Evolutionary conservation across 2,888 invertebrate genomes (phyloP).

Genomic region (Hypsopygia costalis): DNA sequence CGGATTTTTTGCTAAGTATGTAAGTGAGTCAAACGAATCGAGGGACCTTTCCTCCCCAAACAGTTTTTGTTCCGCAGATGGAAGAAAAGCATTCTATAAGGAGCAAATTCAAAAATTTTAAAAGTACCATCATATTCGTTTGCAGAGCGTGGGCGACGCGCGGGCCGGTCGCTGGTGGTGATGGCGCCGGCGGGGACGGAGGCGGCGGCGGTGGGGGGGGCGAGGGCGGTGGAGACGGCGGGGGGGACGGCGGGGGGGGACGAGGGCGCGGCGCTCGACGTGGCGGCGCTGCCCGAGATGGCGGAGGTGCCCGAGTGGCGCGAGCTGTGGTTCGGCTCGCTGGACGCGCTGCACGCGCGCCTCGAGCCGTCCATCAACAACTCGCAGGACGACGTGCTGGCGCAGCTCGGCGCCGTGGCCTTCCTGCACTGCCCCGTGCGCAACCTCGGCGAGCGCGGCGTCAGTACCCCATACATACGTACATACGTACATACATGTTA

Average conservation of each 20-base stretch:
- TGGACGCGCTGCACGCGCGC: slow-evolving; percentile 50
- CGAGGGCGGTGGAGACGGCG: slow-evolving; percentile 14
- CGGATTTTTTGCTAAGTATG: too few relatives aligned
- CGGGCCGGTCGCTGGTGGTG: slow-evolving; percentile 14
- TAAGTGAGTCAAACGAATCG: too few relatives aligned
- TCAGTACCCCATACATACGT: not conserved
- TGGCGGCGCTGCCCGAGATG: slow-evolving; percentile 34
- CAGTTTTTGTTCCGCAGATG: too few relatives aligned
- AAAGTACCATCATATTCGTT: too few relatives aligned
- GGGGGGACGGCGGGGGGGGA: slow-evolving; percentile 14
- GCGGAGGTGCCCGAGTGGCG: slow-evolving; percentile 80
- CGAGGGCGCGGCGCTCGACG: slow-evolving; percentile 23
- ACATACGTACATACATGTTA: not conserved
- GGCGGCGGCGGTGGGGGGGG: slow-evolving; percentile 9
- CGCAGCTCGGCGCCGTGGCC: slow-evolving; percentile 88
- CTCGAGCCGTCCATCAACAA: slow-evolving; percentile 83
- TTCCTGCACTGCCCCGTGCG: slow-evolving; percentile 91
- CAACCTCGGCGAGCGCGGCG: slow-evolving; percentile 87
- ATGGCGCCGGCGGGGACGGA: slow-evolving; percentile 15
- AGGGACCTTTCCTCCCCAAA: too few relatives aligned
- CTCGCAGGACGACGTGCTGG: slow-evolving; percentile 87
- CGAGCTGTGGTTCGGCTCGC: slow-evolving; percentile 81
- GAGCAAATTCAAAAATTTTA: too few relatives aligned
- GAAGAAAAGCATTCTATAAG: too few relatives aligned
- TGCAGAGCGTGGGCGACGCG: slow-evolving; percentile 10